Evolutionary conservation across 1,140 invertebrate species (phyloP).

Genomic region (Drosophila dunni): DNA sequence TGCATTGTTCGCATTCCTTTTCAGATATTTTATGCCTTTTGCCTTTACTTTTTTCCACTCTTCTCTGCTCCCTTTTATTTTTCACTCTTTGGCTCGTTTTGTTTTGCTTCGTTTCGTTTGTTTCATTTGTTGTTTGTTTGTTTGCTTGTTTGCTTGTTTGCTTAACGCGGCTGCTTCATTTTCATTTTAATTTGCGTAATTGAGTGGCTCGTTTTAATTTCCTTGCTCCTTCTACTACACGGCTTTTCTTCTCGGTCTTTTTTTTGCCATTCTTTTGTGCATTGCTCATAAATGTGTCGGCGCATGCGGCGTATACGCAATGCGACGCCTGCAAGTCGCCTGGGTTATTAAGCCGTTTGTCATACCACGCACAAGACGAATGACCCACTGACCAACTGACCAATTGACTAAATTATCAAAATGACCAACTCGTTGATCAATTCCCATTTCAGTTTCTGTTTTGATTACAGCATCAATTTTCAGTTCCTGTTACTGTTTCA

Average conservation of each 20-base stretch:
- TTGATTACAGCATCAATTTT: slow-evolving; percentile 18
- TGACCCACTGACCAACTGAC: slow-evolving; percentile 19
- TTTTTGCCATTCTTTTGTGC: slow-evolving; percentile 21
- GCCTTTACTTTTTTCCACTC: slow-evolving; percentile 8
- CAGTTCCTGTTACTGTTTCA: slow-evolving; percentile 11
- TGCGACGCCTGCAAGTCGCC: neutral
- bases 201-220: slow-evolving; percentile 82
- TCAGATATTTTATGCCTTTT: slow-evolving; percentile 51
- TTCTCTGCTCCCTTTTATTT: no score
- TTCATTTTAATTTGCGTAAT: slow-evolving; percentile 81
- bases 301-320: slow-evolving; percentile 52
- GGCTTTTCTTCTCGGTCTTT: neutral
- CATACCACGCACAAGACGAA: neutral
- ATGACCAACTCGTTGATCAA: neutral
- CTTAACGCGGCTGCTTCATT: slow-evolving; percentile 63
- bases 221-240: neutral
- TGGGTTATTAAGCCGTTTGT: slow-evolving; percentile 9
- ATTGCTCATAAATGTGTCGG: slow-evolving; percentile 36
- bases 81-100: neutral
- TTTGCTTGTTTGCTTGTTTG: slow-evolving; percentile 57
- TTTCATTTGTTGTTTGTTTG: slow-evolving; percentile 20
- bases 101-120: slow-evolving; percentile 23
- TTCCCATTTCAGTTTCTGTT: slow-evolving; percentile 28
- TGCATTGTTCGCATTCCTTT: slow-evolving; percentile 62
- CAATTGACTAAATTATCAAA: slow-evolving; percentile 6